Evolutionary conservation across 2,797 vertebrate species (phyloP).

Genomic region (Acestrorhynchus altus): DNA sequence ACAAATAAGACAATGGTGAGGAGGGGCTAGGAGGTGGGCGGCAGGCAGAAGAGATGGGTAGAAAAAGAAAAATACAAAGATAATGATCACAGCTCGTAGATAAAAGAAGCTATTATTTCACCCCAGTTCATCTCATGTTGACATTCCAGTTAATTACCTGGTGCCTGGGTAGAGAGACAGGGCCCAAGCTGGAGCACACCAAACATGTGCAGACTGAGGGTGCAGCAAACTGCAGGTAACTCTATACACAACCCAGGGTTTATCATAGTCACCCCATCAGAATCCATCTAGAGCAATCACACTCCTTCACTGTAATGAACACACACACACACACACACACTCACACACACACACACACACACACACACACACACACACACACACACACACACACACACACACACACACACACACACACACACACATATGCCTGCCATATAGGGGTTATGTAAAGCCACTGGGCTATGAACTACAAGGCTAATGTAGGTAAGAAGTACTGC

Average conservation of each 20-base stretch:
- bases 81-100: constrained; percentile 68
- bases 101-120: constrained; percentile 73
- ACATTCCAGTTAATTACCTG: constrained; percentile 71
- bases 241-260: constrained; percentile 46
- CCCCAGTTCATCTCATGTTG: constrained; percentile 68
- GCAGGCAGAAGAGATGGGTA: constrained; percentile 41
- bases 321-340: not conserved
- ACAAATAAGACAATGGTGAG: constrained; percentile 69
- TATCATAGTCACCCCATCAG: constrained; percentile 48
- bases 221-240: constrained; percentile 53
- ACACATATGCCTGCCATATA: too few relatives aligned
- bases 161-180: constrained; percentile 58
- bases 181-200: constrained; percentile 47
- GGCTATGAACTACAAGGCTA: too few relatives aligned
- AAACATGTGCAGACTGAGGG: constrained; percentile 48
- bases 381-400: constrained; percentile 3
- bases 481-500: too few relatives aligned
- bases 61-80: constrained; percentile 62
- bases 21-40: constrained; percentile 43
- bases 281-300: constrained; percentile 45
- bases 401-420: not conserved
- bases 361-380: not conserved
- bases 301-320: constrained; percentile 35
- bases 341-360: not conserved
- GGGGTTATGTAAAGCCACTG: too few relatives aligned